These are phyloP conservation scores for Tapirus indicus DNA, from an alignment of 2,797 vertebrate species.

Conservation along the genomic window DNA sequence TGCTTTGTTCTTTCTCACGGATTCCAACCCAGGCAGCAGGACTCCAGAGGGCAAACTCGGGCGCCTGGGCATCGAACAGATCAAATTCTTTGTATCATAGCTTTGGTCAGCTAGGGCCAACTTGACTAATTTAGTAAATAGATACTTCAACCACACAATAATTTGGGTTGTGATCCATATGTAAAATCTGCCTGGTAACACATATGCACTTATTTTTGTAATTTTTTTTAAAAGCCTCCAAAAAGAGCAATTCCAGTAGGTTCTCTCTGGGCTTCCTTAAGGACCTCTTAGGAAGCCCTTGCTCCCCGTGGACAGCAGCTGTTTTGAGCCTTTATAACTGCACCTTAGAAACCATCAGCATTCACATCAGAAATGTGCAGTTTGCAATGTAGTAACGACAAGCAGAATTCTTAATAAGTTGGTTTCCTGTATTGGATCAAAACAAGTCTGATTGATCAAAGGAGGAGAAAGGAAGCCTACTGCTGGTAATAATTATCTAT, in stretches of 20 bases:
- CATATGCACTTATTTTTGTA: background rate
- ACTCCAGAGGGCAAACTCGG: background rate
- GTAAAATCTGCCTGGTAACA: background rate
- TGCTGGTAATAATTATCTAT: background rate
- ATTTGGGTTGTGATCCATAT: background rate
- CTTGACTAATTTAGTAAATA: background rate
- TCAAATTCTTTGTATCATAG: background rate
- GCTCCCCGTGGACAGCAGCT: background rate
- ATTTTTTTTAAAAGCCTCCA: background rate
- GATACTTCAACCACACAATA: background rate
- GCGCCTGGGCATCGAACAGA: background rate
- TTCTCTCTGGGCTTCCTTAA: background rate
- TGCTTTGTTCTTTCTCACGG: background rate
- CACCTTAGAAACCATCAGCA: background rate
- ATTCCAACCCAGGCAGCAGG: background rate
- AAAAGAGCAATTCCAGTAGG: background rate
- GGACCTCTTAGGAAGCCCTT: background rate
- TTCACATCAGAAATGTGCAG: background rate
- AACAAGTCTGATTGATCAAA: background rate
- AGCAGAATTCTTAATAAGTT: background rate
- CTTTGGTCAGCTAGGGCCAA: background rate
- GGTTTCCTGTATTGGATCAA: constrained; percentile 3
- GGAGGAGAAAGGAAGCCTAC: background rate
- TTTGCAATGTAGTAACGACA: background rate
- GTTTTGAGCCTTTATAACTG: background rate